Base-by-base conservation (phyloP, 2,797 vertebrate genomes). In the Eulemur rubriventer region DNA sequence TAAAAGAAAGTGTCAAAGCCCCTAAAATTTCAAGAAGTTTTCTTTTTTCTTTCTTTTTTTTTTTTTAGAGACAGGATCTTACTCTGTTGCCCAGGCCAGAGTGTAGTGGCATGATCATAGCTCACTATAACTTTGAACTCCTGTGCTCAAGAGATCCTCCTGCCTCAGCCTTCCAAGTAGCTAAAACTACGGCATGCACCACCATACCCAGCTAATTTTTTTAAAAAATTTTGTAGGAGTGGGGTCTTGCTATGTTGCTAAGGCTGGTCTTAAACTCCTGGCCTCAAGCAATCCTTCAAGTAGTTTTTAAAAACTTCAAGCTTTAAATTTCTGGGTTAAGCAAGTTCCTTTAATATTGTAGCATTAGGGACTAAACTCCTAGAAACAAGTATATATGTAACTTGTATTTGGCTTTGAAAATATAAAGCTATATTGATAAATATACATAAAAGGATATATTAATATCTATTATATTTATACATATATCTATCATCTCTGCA, bases 301-400 rank as follows among this genome's bases (percentile, higher is more conserved):
- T n/a, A 65, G 63, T 65, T 65, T n/a, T 65, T 65, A 65, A 65
- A 65, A 33, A n/a, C 63, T 65, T n/a, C 17, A 96, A 90, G 30
- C 17, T 87, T 94, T 90, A 65, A 30, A 76, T 17, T 38, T 80
- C 75, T 83, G 4, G 65, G 48, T 91, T 80, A 97, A 95, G 67
- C 30, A 76, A 78, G 1, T 84, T 91, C 26, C 92, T 88, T 87
- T 61, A 55, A 70, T 81, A 59, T 85, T 84, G 81, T 69, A 87
- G 46, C 76, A 11, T 87, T 83, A 50, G 55, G 7, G 43, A 52
- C 13, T 70, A 43, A 88, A 94, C n/a, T 69, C 41, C 12, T 79
- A 78, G 18, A 93, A 96, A 96, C 87, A 95, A 75, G 35, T 67
- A 0, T 55, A 41, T 72, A 22, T 59, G 65, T 38, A 43, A 89